A percentile compares a stretch with the other conserved stretches of the same genome.
Evolutionary conservation across 2,113 vertebrate genomes (phyloP).

Genomic region (Struthidea cinerea): DNA sequence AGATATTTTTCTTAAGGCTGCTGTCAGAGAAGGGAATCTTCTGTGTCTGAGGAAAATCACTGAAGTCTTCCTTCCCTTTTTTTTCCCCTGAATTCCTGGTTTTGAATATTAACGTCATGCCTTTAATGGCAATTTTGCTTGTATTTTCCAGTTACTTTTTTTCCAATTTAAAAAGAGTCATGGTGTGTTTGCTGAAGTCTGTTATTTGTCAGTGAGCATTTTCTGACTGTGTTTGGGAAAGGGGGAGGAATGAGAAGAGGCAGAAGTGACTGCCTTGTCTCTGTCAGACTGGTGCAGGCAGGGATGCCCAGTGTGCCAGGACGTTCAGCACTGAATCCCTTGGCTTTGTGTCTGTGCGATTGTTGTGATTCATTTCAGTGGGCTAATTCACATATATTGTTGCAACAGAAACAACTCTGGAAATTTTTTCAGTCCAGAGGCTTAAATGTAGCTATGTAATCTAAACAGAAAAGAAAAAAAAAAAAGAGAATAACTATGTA

Average conservation of each 20-base stretch:
- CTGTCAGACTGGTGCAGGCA: neutral
- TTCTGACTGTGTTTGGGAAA: neutral
- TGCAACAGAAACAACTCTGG: neutral
- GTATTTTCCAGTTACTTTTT: neutral
- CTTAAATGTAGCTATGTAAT: neutral
- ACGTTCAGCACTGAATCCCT: neutral
- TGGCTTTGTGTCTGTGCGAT: neutral
- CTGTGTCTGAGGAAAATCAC: neutral
- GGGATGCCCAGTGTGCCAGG: neutral
- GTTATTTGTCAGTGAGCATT: neutral
- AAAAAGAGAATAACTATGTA: neutral
- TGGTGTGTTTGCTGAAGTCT: neutral
- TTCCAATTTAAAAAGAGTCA: neutral
- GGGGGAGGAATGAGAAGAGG: neutral
- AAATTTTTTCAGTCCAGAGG: neutral
- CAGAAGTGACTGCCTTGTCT: neutral
- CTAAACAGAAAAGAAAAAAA: neutral
- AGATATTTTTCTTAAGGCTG: neutral
- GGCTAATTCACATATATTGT: neutral
- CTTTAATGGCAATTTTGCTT: neutral
- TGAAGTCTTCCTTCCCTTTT: fast-evolving
- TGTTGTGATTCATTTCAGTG: neutral
- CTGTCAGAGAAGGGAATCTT: neutral
- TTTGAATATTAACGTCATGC: neutral
- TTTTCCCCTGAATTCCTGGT: neutral